Evolutionary conservation across 1,140 invertebrate genomes (phyloP).

Genomic region (Drosophila pseudoananassae): DNA sequence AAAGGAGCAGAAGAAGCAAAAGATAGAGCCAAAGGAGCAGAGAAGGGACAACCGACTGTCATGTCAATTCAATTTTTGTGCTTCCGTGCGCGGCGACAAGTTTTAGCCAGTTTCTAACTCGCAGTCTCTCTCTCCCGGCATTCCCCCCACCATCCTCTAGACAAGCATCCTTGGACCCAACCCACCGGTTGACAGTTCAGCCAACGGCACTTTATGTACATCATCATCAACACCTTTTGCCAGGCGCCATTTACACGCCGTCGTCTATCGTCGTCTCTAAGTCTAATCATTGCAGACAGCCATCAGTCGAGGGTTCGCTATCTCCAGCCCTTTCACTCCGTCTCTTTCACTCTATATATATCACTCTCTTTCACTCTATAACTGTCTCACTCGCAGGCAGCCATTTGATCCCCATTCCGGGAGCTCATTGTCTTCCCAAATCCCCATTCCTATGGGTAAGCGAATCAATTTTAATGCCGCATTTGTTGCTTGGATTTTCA

Average conservation of each 20-base stretch:
- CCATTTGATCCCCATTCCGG: background rate
- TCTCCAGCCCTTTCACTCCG: constrained; percentile 2
- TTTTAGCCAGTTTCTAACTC: constrained; percentile 65
- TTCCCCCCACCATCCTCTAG: background rate
- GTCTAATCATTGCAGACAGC: constrained; percentile 78
- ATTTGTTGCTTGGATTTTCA: constrained; percentile 72
- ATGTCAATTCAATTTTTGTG: constrained; percentile 82
- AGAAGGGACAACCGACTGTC: constrained; percentile 63
- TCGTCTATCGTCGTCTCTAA: constrained; percentile 79
- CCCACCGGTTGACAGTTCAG: constrained; percentile 50
- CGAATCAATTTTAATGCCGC: constrained; percentile 78
- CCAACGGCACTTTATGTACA: constrained; percentile 78
- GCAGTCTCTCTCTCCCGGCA: too few relatives aligned
- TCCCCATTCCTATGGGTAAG: constrained; percentile 35
- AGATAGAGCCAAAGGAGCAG: background rate
- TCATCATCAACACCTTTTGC: constrained; percentile 78
- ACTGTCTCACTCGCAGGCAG: background rate
- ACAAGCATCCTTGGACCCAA: constrained; percentile 1
- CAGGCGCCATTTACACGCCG: constrained; percentile 79
- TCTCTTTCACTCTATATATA: background rate
- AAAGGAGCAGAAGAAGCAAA: background rate
- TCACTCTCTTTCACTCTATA: constrained; percentile 3
- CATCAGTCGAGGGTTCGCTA: constrained; percentile 31
- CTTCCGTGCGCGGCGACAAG: constrained; percentile 81
- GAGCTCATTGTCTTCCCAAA: constrained; percentile 14